Base-by-base conservation (phyloP, 2,888 invertebrate species). In the Bugulina stolonifera region DNA sequence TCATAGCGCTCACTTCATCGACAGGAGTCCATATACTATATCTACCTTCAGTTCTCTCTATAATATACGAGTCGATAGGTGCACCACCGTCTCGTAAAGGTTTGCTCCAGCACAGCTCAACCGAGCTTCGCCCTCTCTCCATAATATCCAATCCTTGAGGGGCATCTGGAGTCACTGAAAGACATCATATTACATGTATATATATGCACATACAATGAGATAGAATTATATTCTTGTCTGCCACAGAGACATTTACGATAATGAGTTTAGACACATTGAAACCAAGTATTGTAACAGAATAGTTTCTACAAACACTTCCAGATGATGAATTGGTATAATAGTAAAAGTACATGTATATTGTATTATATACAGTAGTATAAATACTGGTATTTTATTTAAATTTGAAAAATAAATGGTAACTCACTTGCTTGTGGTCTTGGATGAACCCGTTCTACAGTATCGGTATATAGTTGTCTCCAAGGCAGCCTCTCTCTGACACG, bases 31-130 rank as follows among this genome's bases (percentile, higher is more conserved):
- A 70, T 10, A 54, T 70, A 25, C 25, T 54, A 25, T 54, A 54
- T 10, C 54, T 35, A 54, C 70, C 70, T 32, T 70, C 70, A n/a
- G 70, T n/a, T 32, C 54, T 70, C 52, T 70, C 70, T 2, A 70
- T 54, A 10, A 70, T n/a, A 29, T 70, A 70, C 29, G 70, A 70
- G 32, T 43, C 54, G 18, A 70, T 70, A 10, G 70, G 70, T 5
- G 70, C 43, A 27, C 52, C 43, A 27, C 70, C 70, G 23, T 70
- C 70, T 23, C 54, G n/a, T 25, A 29, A 2, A 1, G 70, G 70
- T 23, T 70, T 70, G 52, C 25, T 54, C 70, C 70, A 70, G 32
- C 70, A 54, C 5, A 70, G 32, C 27, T 54, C 27, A 5, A 70
- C 70, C 34, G 70, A 43, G n/a, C 54, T 54, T n/a, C 70, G n/a